Conservation (phyloP, 2,888 invertebrate genomes). For the Agonopterix subpropinquella region DNA sequence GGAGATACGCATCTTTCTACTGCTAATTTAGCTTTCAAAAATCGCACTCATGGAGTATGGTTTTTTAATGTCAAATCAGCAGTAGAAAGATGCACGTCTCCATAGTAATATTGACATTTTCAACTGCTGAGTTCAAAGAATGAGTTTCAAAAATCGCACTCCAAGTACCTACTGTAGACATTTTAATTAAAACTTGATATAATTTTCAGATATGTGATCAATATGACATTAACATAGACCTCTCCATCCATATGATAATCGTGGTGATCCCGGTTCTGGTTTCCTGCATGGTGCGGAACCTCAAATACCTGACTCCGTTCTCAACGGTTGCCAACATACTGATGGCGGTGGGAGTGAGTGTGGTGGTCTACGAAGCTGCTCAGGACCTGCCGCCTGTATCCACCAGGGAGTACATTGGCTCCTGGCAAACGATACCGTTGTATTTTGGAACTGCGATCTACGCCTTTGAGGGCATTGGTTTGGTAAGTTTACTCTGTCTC, state of each 20-base stretch:
- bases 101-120: no score
- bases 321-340: slow-evolving; percentile 94
- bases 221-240: slow-evolving; percentile 76
- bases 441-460: slow-evolving; percentile 98
- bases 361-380: slow-evolving; percentile 85
- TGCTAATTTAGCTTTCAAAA: no score
- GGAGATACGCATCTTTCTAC: no score
- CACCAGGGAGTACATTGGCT: slow-evolving; percentile 77
- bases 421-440: slow-evolving; percentile 82
- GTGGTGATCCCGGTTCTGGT: slow-evolving; percentile 83
- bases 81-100: no score
- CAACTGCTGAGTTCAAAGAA: no score
- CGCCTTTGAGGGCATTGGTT: slow-evolving; percentile 96
- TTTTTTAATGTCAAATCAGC: no score
- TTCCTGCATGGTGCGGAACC: slow-evolving; percentile 86
- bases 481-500: no score
- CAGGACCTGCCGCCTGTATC: slow-evolving; percentile 81
- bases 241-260: slow-evolving; percentile 84
- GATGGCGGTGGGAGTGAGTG: slow-evolving; percentile 82
- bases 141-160: no score
- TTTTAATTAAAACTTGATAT: no score
- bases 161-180: no score
- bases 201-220: slow-evolving; percentile 78
- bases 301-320: slow-evolving; percentile 93
- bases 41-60: no score